These are phyloP conservation scores for Megalonaias nervosa DNA, from an alignment of 1,140 invertebrate species.

Conservation along the genomic window DNA sequence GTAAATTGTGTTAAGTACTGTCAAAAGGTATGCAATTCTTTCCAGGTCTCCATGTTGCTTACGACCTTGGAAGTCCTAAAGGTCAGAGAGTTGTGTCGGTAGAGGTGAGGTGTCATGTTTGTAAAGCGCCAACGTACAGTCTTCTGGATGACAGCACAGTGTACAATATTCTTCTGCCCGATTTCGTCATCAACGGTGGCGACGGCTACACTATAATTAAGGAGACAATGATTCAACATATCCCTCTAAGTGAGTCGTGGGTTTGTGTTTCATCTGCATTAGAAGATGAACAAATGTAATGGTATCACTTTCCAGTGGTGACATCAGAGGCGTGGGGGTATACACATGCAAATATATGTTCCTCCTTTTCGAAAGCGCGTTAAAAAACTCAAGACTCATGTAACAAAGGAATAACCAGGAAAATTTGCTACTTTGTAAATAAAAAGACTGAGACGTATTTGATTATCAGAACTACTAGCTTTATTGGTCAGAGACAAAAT, in stretches of 20 bases:
- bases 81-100: constrained; percentile 13
- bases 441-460: too few species aligned
- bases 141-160: constrained; percentile 3
- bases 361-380: too few species aligned
- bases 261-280: too few species aligned
- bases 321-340: too few species aligned
- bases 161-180: constrained; percentile 11
- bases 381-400: too few species aligned
- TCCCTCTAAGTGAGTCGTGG: constrained; percentile 52
- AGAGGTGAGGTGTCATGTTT: constrained; percentile 16
- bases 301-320: too few species aligned
- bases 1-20: background rate
- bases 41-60: constrained; percentile 13
- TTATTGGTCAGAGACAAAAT: too few species aligned
- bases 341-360: too few species aligned
- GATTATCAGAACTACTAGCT: too few species aligned
- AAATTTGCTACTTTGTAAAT: too few species aligned
- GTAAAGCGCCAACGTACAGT: constrained; percentile 16
- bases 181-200: constrained; percentile 14
- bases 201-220: constrained; percentile 60
- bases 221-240: constrained; percentile 65
- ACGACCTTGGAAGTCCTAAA: constrained; percentile 8
- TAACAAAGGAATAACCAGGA: too few species aligned
- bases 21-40: background rate
- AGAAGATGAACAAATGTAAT: too few species aligned